Evolutionary conservation across 2,113 vertebrate species (phyloP).

Genomic region (Dicerorhinus sumatrensis): DNA sequence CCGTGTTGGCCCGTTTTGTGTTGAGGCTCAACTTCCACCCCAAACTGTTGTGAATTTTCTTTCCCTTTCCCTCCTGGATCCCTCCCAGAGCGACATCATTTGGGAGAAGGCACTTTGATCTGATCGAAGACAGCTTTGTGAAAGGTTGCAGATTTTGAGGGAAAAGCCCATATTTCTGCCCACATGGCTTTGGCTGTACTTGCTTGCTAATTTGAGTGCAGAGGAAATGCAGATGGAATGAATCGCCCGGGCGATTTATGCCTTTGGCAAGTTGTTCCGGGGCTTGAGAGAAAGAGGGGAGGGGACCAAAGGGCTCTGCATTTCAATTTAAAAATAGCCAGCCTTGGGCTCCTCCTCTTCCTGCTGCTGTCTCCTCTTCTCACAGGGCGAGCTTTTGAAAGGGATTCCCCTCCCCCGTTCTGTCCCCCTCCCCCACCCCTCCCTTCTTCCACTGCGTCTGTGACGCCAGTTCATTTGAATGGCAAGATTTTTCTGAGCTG

Average conservation of each 20-base stretch:
- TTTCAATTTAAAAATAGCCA: constrained; percentile 74
- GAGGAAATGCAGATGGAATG: constrained; percentile 43
- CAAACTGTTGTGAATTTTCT: background rate
- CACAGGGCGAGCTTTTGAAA: constrained; percentile 76
- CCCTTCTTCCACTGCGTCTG: background rate
- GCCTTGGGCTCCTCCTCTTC: constrained; percentile 65
- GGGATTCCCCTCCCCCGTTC: background rate
- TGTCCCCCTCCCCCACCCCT: background rate
- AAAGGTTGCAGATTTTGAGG: constrained; percentile 45
- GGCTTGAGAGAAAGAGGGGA: constrained; percentile 24
- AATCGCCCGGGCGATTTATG: constrained; percentile 9
- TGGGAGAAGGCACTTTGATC: background rate
- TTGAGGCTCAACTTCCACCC: background rate
- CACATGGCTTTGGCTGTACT: background rate
- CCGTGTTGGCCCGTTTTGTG: background rate
- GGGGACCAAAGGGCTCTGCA: background rate
- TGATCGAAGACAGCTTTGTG: background rate
- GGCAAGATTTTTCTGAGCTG: constrained; percentile 78
- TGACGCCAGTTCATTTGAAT: constrained; percentile 79
- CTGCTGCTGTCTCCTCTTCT: constrained; percentile 58
- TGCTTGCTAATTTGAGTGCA: background rate
- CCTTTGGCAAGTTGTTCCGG: constrained; percentile 63
- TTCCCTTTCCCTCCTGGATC: background rate
- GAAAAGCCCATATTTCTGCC: constrained; percentile 17
- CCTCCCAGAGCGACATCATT: background rate